Percentiles rank a stretch among this genome's conserved stretches.
These are phyloP conservation scores for Mola mola DNA, from an alignment of 2,113 vertebrate genomes.

Conservation along the genomic window DNA sequence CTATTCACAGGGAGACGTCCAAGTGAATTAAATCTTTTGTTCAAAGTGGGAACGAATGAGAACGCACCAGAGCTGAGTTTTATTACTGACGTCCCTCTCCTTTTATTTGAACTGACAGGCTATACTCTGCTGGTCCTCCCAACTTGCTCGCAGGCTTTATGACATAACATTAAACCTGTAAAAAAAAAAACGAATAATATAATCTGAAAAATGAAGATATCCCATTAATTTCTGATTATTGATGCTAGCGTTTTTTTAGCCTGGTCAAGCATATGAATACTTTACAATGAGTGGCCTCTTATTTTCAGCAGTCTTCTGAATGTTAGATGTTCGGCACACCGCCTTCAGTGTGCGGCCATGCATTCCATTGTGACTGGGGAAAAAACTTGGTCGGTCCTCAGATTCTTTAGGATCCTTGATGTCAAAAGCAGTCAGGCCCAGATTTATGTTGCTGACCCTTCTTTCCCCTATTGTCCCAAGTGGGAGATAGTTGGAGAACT, in stretches of 20 bases:
- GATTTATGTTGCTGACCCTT: slow-evolving; percentile 35
- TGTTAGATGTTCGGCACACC: neutral
- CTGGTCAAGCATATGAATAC: neutral
- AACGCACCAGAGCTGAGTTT: slow-evolving; percentile 21
- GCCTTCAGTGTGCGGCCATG: slow-evolving; percentile 6
- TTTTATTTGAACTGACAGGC: slow-evolving; percentile 65
- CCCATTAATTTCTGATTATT: neutral
- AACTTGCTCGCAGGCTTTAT: neutral
- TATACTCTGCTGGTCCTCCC: slow-evolving; percentile 14
- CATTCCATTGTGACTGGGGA: slow-evolving; percentile 26
- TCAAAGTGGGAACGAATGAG: slow-evolving; percentile 12
- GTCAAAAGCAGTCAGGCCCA: slow-evolving; percentile 36
- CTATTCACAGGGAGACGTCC: slow-evolving; percentile 23
- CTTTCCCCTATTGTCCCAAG: slow-evolving; percentile 24
- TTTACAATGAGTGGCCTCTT: neutral
- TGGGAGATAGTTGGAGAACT: slow-evolving; percentile 37
- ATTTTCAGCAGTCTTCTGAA: neutral
- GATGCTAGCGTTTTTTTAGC: neutral
- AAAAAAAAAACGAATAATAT: slow-evolving; percentile 6
- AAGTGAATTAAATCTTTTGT: slow-evolving; percentile 33
- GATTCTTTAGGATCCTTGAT: slow-evolving; percentile 51
- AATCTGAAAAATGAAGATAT: neutral
- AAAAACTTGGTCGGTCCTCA: slow-evolving; percentile 11
- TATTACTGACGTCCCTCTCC: slow-evolving; percentile 35
- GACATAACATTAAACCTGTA: neutral